Conservation (phyloP, 2,888 invertebrate species). For the Acleris cristana region DNA sequence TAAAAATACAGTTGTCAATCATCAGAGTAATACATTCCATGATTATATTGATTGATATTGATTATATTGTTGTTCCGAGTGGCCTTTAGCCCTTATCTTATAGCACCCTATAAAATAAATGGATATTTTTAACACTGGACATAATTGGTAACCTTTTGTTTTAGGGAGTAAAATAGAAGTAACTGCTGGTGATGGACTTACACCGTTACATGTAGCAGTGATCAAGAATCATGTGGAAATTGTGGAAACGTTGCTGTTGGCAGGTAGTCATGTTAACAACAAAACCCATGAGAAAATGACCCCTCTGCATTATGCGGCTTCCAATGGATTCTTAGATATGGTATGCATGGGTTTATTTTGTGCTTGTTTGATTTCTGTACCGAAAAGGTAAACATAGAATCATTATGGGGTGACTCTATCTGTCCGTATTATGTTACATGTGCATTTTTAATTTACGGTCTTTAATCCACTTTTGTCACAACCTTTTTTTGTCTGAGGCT, state of each 20-base stretch:
- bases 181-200: slow-evolving; percentile 86
- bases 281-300: slow-evolving; percentile 85
- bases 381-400: background rate
- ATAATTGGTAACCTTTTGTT: slow-evolving; percentile 35
- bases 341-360: slow-evolving; percentile 52
- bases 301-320: slow-evolving; percentile 85
- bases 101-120: too few relatives aligned
- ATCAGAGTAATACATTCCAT: too few relatives aligned
- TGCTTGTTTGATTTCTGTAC: background rate
- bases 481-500: too few relatives aligned
- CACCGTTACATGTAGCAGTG: slow-evolving; percentile 87
- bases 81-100: too few relatives aligned
- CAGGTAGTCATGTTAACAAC: slow-evolving; percentile 84
- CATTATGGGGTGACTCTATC: background rate
- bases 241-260: slow-evolving; percentile 79
- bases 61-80: too few relatives aligned
- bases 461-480: too few relatives aligned
- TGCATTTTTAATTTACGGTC: too few relatives aligned
- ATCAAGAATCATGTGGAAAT: slow-evolving; percentile 83
- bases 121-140: too few relatives aligned
- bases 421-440: too few relatives aligned
- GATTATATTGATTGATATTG: too few relatives aligned
- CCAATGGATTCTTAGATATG: slow-evolving; percentile 80
- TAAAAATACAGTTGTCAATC: too few relatives aligned
- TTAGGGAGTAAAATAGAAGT: slow-evolving; percentile 86